Evolutionary conservation across 2,113 vertebrate genomes (phyloP), one percentile per base, ranked within the genome.

Genomic region (Dasypus novemcinctus): DNA sequence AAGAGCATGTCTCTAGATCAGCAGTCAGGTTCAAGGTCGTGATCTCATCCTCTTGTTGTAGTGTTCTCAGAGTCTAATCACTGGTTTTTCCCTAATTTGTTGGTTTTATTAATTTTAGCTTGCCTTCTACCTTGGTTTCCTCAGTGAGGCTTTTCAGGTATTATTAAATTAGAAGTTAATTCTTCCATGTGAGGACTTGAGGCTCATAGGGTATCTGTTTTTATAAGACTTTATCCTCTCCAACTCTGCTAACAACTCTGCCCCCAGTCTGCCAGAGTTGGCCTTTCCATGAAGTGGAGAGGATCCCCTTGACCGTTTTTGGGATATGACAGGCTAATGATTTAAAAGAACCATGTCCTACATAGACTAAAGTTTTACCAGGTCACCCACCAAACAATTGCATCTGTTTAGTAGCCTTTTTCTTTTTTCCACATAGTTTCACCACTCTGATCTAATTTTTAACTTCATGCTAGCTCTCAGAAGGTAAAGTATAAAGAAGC

Each of bases 301-400:
- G 49, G 9, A 33, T 76, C 3, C 15, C 10, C 11, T 46, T 41
- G 38, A 57, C 81, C 33, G 49, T 52, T 87, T 49, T 27, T 94
- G 52, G 12, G 1, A 94, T 68, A n/a, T 59, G 25, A 78, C 27
- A 87, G 46, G 3, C 10, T 94, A 7, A 1, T 46, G 33, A 89
- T 25, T 36, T 76, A 3, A 69, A 49, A 38, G 59, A 84, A 68
- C 17, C 31, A 72, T 27, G 15, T 49, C 49, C 36, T 90, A 15
- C 94, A 31, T 59, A 93, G 43, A 66, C 38, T 63, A 59, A 54
- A 85, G 90, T 88, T 86, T 86, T 93, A 57, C 72, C 29, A 81
- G 69, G 46, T 84, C 27, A 84, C 7, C 90, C 91, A 84, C 46
- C 75, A 94, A 86, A 80, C 18, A 85, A 27, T 86, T 95, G 5